Conservation (phyloP, 2,113 vertebrate genomes). For the Cyprinus carpio region DNA sequence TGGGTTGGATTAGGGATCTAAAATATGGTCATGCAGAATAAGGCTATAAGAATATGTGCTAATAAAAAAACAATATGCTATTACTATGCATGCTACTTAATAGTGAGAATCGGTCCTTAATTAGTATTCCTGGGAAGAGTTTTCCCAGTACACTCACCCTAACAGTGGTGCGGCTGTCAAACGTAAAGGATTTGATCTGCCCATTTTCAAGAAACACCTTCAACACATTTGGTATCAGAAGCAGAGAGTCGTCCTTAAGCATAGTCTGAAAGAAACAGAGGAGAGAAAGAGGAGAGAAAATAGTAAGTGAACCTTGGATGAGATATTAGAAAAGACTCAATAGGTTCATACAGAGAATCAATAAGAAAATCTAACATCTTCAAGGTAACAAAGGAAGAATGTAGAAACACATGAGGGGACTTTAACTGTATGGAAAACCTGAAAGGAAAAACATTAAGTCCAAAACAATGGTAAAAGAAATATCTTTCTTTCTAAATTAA, state of each 20-base stretch:
- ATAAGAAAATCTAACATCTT: slow-evolving; percentile 36
- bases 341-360: slow-evolving; percentile 10
- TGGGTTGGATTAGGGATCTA: too few species aligned
- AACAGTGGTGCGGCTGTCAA: slow-evolving; percentile 96
- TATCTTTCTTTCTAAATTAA: slow-evolving; percentile 11
- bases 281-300: not conserved
- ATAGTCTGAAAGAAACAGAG: slow-evolving; percentile 83
- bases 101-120: too few species aligned
- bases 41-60: too few species aligned
- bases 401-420: slow-evolving; percentile 30
- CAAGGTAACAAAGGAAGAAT: slow-evolving; percentile 12
- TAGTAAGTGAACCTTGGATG: slow-evolving; percentile 16
- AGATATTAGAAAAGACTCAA: slow-evolving; percentile 40
- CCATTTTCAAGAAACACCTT: slow-evolving; percentile 99
- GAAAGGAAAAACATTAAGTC: slow-evolving; percentile 17
- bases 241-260: slow-evolving; percentile 96
- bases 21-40: too few species aligned
- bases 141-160: slow-evolving; percentile 76
- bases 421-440: slow-evolving; percentile 51
- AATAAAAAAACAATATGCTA: too few species aligned
- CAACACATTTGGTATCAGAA: slow-evolving; percentile 96
- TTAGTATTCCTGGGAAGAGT: not conserved
- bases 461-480: slow-evolving; percentile 36
- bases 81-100: too few species aligned
- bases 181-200: slow-evolving; percentile 98